Evolutionary conservation across 2,797 vertebrate species (phyloP), one percentile per base, ranked within the genome.

Genomic region (Poliocrania exsul): DNA sequence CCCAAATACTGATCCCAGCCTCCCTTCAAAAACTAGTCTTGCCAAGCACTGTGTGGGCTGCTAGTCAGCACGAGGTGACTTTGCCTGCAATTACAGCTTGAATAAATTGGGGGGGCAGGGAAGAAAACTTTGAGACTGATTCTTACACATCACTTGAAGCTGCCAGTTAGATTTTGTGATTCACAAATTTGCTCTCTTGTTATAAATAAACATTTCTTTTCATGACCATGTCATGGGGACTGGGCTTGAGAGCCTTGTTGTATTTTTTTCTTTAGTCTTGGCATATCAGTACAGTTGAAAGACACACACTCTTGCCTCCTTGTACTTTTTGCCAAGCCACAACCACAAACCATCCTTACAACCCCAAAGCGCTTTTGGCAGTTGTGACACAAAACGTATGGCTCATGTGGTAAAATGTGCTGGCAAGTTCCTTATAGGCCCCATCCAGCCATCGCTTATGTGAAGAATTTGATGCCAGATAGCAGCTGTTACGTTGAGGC

Each of bases 341-440:
- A 86, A 86, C 95, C 95, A 97, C 93, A 93, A 96, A 46, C 85
- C 77, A 71, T 91, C 91, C 82, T 64, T 33, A 80, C 67, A 96
- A 35, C 71, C 93, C 92, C 90, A 85, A 37, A 95, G 91, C 26
- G 1, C 82, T 94, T 91, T 94, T 96, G 96, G 93, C 93, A 93
- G 93, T 96, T 97, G 91, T 94, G 96, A 96, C 95, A 95, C 51
- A 93, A 67, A 96, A 95, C 92, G 92, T 95, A 96, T 96, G 93
- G 92, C 91, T 93, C 73, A 13, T 94, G 96, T 93, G 95, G 93
- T 96, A 93, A 96, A 96, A 95, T 90, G 92, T 92, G 91, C 85
- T 97, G 95, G 95, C 95, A 91, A 51, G 46, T 50, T 75, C 87
- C 80, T 73, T 42, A 10, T 10, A 49, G 82, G 87, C 82, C 70